Base-by-base conservation (phyloP, 2,113 vertebrate genomes). In the Oncorhynchus gorbuscha region DNA sequence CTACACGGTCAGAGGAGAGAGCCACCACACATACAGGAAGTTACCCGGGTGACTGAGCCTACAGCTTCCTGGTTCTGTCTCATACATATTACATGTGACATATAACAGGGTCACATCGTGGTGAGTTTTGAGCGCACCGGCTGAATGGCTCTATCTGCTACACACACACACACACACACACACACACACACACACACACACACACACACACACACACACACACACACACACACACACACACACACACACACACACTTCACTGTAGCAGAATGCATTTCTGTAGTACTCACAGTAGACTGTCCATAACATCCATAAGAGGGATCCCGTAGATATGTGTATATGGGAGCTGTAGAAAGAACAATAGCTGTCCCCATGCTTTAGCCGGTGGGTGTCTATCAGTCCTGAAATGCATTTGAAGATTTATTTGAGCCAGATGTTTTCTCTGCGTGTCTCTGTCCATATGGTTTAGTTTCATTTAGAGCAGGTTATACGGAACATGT, bases 71-170 rank as follows among this genome's bases (percentile, higher is more conserved):
- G 72, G 76, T 77, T 81, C 79, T 87, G 26, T 66, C 74, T 86
- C 81, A 87, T 88, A 74, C 64, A 85, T 86, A 75, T 86, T 82
- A 83, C 75, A 82, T 14, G 32, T 65, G 72, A 45, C 39, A 45
- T 45, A 45, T 45, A 45, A 45, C 32, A 64, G 39, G 39, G 39
- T 9, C 8, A 45, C 39, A 45, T 45, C 39, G 2, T 45, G 39
- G 62, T 20, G 55, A 62, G 58, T 75, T 62, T 74, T 82, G 77
- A 80, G 71, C 81, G 62, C 65, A 3, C 7, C 79, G 64, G 16
- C 13, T 58, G 55, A 45, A 45, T 45, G 39, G 39, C 39, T 3
- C 39, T 2, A 45, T 45, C 39, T 45, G 35, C 35, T 35, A 1
- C 6, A 1, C 6, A 7, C 35, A 35, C 35, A 35, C 35, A 35